phyloP scores from a whole-genome alignment of 1,140 invertebrate species.

The Gryllus bimaculatus region DNA sequence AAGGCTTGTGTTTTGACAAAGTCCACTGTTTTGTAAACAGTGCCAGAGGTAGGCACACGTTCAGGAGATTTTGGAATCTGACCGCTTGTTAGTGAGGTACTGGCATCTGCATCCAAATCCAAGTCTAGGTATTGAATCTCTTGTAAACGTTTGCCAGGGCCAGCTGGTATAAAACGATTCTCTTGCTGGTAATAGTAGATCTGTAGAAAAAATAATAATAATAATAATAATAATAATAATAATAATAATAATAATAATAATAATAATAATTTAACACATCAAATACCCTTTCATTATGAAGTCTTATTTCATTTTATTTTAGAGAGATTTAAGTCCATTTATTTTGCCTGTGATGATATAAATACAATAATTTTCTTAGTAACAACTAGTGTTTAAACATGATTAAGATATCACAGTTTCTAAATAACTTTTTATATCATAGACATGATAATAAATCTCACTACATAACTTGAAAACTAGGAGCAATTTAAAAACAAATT shows the following conservation, averaged over 20 bases:
- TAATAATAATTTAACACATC: not conserved
- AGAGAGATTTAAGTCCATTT: too few species aligned
- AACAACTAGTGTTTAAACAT: too few species aligned
- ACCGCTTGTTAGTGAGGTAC: slow-evolving; percentile 25
- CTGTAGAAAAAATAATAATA: slow-evolving; percentile 19
- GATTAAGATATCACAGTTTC: too few species aligned
- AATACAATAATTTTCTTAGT: too few species aligned
- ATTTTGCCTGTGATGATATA: too few species aligned
- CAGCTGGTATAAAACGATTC: slow-evolving; percentile 14
- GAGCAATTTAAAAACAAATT: too few species aligned
- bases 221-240: not conserved
- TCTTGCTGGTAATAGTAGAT: slow-evolving; percentile 24
- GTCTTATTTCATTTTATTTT: too few species aligned
- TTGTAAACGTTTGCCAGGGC: slow-evolving; percentile 27
- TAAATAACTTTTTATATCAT: too few species aligned
- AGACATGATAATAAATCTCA: too few species aligned
- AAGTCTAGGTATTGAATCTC: slow-evolving; percentile 66
- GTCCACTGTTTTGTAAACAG: slow-evolving; percentile 82
- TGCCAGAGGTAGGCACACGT: slow-evolving; percentile 31
- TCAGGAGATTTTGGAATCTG: slow-evolving; percentile 23
- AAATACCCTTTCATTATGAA: too few species aligned
- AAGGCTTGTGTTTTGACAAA: slow-evolving; percentile 87
- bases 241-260: not conserved
- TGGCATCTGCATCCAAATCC: slow-evolving; percentile 45
- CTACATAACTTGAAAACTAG: too few species aligned